Base-by-base conservation (phyloP, 2,797 vertebrate genomes). In the Enteromius anoplus region DNA sequence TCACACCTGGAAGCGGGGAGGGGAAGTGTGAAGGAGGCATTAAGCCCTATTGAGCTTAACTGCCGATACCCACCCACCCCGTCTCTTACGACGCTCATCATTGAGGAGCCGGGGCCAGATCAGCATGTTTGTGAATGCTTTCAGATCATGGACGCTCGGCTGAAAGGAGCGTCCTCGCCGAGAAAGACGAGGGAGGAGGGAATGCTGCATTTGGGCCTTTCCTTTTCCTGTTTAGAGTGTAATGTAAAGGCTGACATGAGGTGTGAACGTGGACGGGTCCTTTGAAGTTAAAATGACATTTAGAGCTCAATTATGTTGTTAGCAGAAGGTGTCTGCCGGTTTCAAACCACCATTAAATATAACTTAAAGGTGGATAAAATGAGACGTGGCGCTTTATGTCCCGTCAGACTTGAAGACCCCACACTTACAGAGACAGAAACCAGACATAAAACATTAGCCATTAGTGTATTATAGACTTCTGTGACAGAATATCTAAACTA, bases 231-330 rank as follows among this genome's bases (percentile, higher is more conserved):
- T 80, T 76, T 73, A 85, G 80, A 80, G 72, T 51, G 70, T 75
- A 42, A 73, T 49, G 66, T 75, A 79, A 86, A 81, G 70, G 77
- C 86, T 73, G 81, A 78, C 32, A n/a, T 0, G 85, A 92, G 91
- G 93, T 88, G 93, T 89, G 86, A 92, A 51, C 53, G 0, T 19
- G 6, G 81, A 87, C 80, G 0, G 89, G 12, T 55, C 75, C 91
- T 95, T 94, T 95, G 93, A 94, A 92, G 92, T 92, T 89, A 84
- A 91, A 91, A 90, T 64, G 83, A 90, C 85, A 89, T 92, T 93
- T 92, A 90, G 90, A 91, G 90, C 90, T 93, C 93, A 93, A 93
- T 93, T 92, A 94, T 90, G 91, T 90, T 88, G 92, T 92, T 92
- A 92, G 89, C 85, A 83, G 82, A 90, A 91, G 89, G 88, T 88